These are phyloP conservation scores for Luperina nickerlii DNA, from an alignment of 2,888 invertebrate genomes.

Conservation along the genomic window DNA sequence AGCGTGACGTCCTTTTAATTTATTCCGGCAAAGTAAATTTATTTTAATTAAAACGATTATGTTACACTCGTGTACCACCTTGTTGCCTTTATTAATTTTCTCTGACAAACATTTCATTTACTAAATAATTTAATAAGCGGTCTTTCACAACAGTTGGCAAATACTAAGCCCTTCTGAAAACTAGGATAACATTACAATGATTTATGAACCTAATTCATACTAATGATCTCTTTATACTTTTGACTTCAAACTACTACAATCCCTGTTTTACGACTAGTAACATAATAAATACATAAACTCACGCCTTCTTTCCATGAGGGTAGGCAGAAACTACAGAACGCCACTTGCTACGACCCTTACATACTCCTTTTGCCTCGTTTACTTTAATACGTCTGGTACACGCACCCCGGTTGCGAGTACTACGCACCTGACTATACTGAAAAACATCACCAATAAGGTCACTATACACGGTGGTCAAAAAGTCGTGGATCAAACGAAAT, in stretches of 20 bases:
- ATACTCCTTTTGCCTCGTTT: no score
- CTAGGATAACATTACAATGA: conserved; percentile 28
- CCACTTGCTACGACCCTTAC: no score
- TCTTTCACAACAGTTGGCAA: conserved; percentile 1
- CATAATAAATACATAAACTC: no score
- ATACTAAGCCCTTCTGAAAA: conserved; percentile 17
- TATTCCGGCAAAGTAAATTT: conserved; percentile 34
- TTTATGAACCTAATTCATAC: conserved; percentile 22
- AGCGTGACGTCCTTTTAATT: conserved; percentile 51
- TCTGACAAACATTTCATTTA: conserved; percentile 28
- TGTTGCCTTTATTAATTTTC: conserved; percentile 8
- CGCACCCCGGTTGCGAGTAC: no score
- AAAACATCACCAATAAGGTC: no score
- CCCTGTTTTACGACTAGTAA: not conserved
- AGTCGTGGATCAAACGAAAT: no score
- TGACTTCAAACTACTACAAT: conserved; percentile 6
- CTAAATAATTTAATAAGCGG: conserved; percentile 21
- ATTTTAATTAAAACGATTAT: conserved; percentile 53
- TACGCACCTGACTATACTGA: no score
- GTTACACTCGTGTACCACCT: conserved; percentile 1
- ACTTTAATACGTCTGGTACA: no score
- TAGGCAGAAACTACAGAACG: no score
- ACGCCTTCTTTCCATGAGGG: no score
- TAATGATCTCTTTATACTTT: conserved; percentile 21
- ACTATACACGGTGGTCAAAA: no score